Conservation (phyloP, 1,140 invertebrate genomes). For the Medauroidea extradentata region DNA sequence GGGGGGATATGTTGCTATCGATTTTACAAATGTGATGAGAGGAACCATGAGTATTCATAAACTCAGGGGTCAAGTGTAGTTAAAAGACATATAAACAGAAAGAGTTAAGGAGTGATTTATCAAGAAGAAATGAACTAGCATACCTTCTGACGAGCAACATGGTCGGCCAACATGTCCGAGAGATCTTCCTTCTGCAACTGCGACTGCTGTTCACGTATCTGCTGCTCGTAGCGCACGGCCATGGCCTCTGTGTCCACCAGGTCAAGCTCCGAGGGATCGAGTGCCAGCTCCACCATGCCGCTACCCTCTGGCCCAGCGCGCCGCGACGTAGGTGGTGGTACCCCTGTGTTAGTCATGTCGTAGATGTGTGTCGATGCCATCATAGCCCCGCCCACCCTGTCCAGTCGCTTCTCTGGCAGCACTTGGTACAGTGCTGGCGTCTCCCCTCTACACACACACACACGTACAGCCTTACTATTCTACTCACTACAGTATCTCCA, state of each 20-base stretch:
- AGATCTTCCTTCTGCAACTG: slow-evolving; percentile 89
- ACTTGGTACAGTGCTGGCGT: slow-evolving; percentile 90
- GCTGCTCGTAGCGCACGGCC: slow-evolving; percentile 95
- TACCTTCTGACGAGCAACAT: slow-evolving; percentile 91
- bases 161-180: slow-evolving; percentile 97
- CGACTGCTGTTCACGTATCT: slow-evolving; percentile 86
- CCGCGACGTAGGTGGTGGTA: slow-evolving; percentile 45
- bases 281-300: slow-evolving; percentile 83
- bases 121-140: too few relatives aligned
- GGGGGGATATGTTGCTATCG: too few relatives aligned
- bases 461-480: too few relatives aligned
- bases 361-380: slow-evolving; percentile 99
- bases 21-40: too few relatives aligned
- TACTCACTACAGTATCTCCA: too few relatives aligned
- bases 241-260: slow-evolving; percentile 93
- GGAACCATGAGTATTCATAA: too few relatives aligned
- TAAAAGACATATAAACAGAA: too few relatives aligned
- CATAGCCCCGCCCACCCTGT: slow-evolving; percentile 89
- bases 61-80: too few relatives aligned
- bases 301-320: slow-evolving; percentile 42
- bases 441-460: slow-evolving; percentile 57
- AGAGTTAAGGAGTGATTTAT: too few relatives aligned
- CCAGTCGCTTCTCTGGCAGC: slow-evolving; percentile 89
- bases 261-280: slow-evolving; percentile 97
- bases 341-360: slow-evolving; percentile 68